phyloP scores from a whole-genome alignment of 2,797 vertebrate species.

The Halcyon badia region DNA sequence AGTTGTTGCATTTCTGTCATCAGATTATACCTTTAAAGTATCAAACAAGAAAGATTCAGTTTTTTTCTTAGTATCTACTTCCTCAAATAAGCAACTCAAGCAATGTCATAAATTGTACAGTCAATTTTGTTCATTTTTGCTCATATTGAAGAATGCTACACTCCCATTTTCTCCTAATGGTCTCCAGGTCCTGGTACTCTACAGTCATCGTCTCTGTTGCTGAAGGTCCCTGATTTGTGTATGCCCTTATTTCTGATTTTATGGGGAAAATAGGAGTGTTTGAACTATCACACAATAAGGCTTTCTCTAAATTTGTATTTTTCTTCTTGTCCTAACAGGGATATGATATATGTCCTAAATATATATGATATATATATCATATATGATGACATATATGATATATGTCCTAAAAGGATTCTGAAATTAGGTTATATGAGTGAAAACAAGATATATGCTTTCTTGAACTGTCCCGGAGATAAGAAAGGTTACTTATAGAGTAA shows the following conservation, averaged over 20 bases:
- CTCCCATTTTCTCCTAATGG: not conserved
- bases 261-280: not conserved
- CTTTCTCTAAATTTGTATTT: not conserved
- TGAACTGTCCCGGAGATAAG: not conserved
- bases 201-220: rapidly evolving
- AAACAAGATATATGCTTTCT: not conserved
- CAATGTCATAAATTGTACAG: not conserved
- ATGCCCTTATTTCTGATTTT: not conserved
- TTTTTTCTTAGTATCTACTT: not conserved
- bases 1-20: not conserved
- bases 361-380: too few species aligned
- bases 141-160: not conserved
- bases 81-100: not conserved
- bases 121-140: not conserved
- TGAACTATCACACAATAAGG: not conserved
- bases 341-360: too few species aligned
- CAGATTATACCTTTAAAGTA: not conserved
- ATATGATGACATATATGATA: too few species aligned
- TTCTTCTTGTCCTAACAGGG: not conserved
- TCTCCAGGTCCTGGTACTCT: not conserved
- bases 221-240: not conserved
- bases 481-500: not conserved
- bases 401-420: not conserved
- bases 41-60: not conserved
- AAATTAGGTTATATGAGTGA: not conserved